Conservation (phyloP, 2,888 invertebrate genomes). For the Calliphora vomitoria region DNA sequence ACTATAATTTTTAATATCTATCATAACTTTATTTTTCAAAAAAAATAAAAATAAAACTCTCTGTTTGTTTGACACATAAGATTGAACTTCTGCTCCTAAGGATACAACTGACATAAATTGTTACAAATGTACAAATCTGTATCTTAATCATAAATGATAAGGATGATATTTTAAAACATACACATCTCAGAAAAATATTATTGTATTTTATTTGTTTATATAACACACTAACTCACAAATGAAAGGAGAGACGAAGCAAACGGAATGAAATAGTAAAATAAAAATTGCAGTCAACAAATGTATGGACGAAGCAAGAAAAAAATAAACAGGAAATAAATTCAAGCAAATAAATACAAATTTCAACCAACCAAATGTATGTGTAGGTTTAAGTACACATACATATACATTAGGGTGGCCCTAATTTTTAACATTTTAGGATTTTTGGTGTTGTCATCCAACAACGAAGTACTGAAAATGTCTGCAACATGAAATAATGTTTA, state of each 20-base stretch:
- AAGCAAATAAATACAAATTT: neutral
- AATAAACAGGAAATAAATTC: slow-evolving; percentile 1
- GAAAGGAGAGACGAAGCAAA: neutral
- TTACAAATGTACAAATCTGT: slow-evolving; percentile 36
- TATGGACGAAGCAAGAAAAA: neutral
- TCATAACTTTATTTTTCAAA: neutral
- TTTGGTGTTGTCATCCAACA: neutral
- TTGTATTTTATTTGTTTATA: neutral
- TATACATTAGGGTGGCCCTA: neutral
- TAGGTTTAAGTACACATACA: neutral
- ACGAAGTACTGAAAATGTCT: neutral
- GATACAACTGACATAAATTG: slow-evolving; percentile 23
- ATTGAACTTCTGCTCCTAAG: neutral
- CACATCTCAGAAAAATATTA: neutral
- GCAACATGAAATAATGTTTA: too few species aligned
- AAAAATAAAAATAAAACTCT: neutral
- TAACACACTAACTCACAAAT: neutral
- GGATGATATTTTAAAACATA: slow-evolving; percentile 24
- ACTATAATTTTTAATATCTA: slow-evolving; percentile 7
- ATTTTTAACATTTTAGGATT: too few species aligned
- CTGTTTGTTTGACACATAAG: neutral
- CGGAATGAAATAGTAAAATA: neutral
- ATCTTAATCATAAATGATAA: slow-evolving; percentile 29
- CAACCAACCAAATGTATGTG: neutral
- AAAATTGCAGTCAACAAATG: neutral